Percentiles rank a stretch among this genome's conserved stretches.
phyloP scores from a whole-genome alignment of 2,113 vertebrate species.

The Sander lucioperca region DNA sequence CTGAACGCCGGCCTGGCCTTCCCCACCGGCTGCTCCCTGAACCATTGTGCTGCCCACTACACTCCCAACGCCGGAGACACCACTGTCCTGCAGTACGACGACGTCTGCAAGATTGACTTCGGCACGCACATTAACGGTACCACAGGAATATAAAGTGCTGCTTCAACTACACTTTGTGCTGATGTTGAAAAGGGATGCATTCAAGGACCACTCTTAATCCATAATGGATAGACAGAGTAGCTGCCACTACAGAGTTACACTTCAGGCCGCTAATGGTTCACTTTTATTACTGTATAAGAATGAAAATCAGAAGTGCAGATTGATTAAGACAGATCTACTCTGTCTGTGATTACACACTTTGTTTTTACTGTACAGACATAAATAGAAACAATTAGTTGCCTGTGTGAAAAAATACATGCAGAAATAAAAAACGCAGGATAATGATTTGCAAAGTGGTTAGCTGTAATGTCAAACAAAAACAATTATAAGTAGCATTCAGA shows the following conservation, averaged over 20 bases:
- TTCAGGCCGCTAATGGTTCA: not conserved
- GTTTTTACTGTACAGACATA: not conserved
- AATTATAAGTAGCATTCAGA: too few species aligned
- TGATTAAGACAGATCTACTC: not conserved
- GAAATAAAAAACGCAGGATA: too few species aligned
- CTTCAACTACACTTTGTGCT: not conserved
- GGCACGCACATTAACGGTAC: conserved; percentile 98
- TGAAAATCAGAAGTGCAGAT: not conserved
- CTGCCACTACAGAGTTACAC: not conserved
- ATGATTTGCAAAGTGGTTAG: too few species aligned
- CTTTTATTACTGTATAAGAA: not conserved
- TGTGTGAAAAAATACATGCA: too few species aligned
- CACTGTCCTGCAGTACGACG: conserved; percentile 96
- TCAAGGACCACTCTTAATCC: not conserved
- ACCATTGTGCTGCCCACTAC: conserved; percentile 99
- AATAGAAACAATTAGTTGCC: not conserved
- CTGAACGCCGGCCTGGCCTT: conserved; percentile 96
- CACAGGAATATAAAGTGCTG: not conserved
- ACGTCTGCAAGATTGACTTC: conserved; percentile 99
- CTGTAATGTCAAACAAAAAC: too few species aligned
- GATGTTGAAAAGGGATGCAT: not conserved
- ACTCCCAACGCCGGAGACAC: conserved; percentile 98
- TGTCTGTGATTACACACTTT: not conserved
- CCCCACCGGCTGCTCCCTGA: conserved; percentile 97
- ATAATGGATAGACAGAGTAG: not conserved